Evolutionary conservation across 2,113 vertebrate species (phyloP), one percentile per base, ranked within the genome.

Genomic region (Erythrolamprus reginae): DNA sequence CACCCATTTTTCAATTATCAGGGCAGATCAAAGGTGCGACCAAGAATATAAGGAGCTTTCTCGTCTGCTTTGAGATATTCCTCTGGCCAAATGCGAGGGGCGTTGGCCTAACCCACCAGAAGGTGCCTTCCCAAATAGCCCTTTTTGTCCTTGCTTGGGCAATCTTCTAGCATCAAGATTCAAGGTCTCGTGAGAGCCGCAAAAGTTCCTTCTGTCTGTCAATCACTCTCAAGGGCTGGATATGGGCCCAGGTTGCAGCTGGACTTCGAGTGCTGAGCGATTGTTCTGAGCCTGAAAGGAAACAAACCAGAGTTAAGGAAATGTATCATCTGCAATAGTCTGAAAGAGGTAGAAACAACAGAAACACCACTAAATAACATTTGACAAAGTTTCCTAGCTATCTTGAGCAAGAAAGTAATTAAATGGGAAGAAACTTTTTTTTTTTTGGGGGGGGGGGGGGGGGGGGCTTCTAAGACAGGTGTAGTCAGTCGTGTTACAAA

Each of bases 181-280:
- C 98, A 45, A 98, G 93, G 56, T 96, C 96, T 15, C 97, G 97
- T 1, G 98, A 99, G 12, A 99, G 97, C 95, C 98, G 96, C 10
- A 98, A 98, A 56, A 99, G 97, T 90, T 96, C 98, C 93, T 97
- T 97, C 96, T 99, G 99, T 96, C 97, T 98, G 97, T 99, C 98
- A 42, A 99, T 98, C 94, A 98, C 98, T 87, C 96, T 97, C 92
- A 99, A 96, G 96, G 98, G 98, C 96, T 98, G 98, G 92, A 99
- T 95, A 92, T 98, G 98, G 0, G 97, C 98, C 83, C 98, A 97
- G 94, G 97, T 96, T 87, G 96, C 97, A 94, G 96, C 94, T 15
- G 97, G 96, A 94, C 91, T 98, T 87, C 97, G 95, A 89, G 97
- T 95, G 4, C 97, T 98, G 89, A 98, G 89, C 7, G 97, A 97